Evolutionary conservation across 2,888 invertebrate genomes (phyloP).

Genomic region (Leptinotarsa haldemani): DNA sequence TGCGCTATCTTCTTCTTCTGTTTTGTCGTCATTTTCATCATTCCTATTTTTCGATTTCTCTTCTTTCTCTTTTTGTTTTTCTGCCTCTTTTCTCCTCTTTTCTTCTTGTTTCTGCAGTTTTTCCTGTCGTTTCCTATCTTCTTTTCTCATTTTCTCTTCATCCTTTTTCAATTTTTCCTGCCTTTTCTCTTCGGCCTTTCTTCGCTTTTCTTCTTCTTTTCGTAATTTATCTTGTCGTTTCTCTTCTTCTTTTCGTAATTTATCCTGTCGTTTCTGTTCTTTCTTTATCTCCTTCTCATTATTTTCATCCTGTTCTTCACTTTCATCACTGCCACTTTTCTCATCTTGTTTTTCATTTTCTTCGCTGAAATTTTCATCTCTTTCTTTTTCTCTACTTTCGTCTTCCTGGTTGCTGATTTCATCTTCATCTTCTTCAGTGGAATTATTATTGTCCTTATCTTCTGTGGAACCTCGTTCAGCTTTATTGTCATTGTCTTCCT

Average conservation of each 20-base stretch:
- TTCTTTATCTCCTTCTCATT: background rate
- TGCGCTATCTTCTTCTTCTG: too few species aligned
- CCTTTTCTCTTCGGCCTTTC: background rate
- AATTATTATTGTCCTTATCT: background rate
- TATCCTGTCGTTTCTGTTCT: background rate
- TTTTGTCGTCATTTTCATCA: too few species aligned
- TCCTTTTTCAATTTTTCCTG: background rate
- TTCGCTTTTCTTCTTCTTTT: background rate
- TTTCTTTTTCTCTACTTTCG: background rate
- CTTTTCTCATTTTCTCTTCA: background rate
- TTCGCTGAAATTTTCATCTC: background rate
- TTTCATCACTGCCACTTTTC: background rate
- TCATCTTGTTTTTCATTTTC: constrained; percentile 4
- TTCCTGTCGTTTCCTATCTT: background rate
- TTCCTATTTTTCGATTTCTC: background rate
- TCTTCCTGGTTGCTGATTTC: constrained; percentile 2
- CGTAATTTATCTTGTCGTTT: background rate
- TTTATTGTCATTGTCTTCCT: too few species aligned
- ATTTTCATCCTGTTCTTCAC: background rate
- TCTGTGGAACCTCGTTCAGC: background rate
- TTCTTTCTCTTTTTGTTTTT: background rate
- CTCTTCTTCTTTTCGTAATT: background rate
- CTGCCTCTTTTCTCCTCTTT: background rate
- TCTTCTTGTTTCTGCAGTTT: background rate
- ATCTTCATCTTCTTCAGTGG: background rate